These are phyloP conservation scores for Megamerina dolium DNA, from an alignment of 2,888 invertebrate species.

Conservation along the genomic window DNA sequence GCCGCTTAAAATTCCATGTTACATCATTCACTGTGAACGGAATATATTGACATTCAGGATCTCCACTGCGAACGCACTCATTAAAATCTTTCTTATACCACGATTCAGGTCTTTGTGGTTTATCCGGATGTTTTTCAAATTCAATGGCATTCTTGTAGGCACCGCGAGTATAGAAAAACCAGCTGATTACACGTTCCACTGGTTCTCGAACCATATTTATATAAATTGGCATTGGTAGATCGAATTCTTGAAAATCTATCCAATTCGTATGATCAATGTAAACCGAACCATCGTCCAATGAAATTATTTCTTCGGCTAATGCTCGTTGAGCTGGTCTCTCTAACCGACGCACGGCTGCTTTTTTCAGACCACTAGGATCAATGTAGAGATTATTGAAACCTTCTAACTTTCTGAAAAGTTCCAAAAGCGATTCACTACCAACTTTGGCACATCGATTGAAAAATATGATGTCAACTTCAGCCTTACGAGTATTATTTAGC, in stretches of 20 bases:
- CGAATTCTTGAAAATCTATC: slow-evolving; percentile 74
- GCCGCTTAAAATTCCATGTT: slow-evolving; percentile 62
- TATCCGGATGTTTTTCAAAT: slow-evolving; percentile 71
- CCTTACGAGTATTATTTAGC: slow-evolving; percentile 72
- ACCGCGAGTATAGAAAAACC: slow-evolving; percentile 81
- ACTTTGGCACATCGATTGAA: slow-evolving; percentile 92
- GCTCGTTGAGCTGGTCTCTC: slow-evolving; percentile 66
- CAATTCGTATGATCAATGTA: slow-evolving; percentile 85
- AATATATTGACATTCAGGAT: slow-evolving; percentile 62
- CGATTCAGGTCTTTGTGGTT: slow-evolving; percentile 32
- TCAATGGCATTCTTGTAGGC: slow-evolving; percentile 75
- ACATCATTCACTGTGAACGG: slow-evolving; percentile 72
- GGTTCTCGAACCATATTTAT: slow-evolving; percentile 82
- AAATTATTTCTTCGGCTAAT: slow-evolving; percentile 54
- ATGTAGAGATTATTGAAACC: slow-evolving; percentile 52
- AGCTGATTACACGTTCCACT: slow-evolving; percentile 78
- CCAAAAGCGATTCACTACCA: slow-evolving; percentile 84
- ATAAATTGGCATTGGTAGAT: slow-evolving; percentile 73
- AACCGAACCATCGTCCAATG: slow-evolving; percentile 66
- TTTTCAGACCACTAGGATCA: slow-evolving; percentile 51
- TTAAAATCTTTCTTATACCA: slow-evolving; percentile 61
- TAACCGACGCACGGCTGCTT: slow-evolving; percentile 20
- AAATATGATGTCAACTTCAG: slow-evolving; percentile 68
- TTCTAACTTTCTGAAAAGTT: slow-evolving; percentile 44
- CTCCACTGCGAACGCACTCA: slow-evolving; percentile 70